A percentile compares a stretch with the other conserved stretches of the same genome.
phyloP scores from a whole-genome alignment of 2,113 vertebrate species.

The Siphamia tubifer region DNA sequence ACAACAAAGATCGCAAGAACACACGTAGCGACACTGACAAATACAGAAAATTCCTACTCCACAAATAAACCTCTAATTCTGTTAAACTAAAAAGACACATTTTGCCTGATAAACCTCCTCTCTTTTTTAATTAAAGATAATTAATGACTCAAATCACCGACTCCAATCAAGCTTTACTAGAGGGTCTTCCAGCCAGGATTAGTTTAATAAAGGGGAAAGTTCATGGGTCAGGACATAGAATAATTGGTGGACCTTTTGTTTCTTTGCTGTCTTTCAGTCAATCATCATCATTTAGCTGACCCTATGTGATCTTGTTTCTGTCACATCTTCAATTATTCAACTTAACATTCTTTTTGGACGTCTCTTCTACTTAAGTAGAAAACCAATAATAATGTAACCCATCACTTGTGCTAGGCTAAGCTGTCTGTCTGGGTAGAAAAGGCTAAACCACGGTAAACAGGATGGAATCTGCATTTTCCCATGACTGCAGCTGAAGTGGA shows the following conservation, averaged over 20 bases:
- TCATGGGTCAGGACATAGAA: conserved; percentile 34
- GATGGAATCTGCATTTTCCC: conserved; percentile 36
- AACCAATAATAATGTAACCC: neutral
- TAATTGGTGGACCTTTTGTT: conserved; percentile 39
- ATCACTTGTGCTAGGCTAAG: neutral
- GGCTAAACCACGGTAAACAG: conserved; percentile 17
- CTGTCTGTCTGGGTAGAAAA: neutral
- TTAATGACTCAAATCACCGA: conserved; percentile 37
- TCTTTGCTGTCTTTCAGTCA: conserved; percentile 2
- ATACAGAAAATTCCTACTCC: neutral
- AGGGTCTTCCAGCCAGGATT: conserved; percentile 54
- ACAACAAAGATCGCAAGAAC: neutral
- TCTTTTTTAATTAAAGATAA: conserved; percentile 63
- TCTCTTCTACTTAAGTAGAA: neutral
- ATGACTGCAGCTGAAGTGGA: conserved; percentile 26
- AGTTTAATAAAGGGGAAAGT: conserved; percentile 54
- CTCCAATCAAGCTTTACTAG: conserved; percentile 30
- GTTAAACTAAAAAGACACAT: conserved; percentile 30
- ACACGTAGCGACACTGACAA: neutral
- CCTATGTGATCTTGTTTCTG: neutral
- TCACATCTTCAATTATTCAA: neutral
- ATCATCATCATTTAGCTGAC: neutral
- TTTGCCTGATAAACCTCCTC: conserved; percentile 36
- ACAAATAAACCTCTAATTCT: conserved; percentile 8
- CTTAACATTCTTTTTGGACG: neutral